These are phyloP conservation scores for Ranitomeya imitator DNA, from an alignment of 2,113 vertebrate genomes.

Conservation along the genomic window DNA sequence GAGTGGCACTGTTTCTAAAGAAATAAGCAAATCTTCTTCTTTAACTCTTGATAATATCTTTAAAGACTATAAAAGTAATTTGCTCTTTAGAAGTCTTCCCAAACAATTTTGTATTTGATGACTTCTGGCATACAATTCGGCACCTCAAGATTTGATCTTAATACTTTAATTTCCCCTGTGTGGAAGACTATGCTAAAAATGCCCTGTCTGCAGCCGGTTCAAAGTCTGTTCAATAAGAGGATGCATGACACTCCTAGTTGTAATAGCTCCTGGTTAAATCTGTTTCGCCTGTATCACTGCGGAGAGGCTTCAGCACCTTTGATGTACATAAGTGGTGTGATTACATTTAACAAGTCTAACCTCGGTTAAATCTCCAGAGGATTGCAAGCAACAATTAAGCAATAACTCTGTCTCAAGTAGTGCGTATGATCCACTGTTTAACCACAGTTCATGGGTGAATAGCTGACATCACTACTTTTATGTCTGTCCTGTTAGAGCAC, in stretches of 20 bases:
- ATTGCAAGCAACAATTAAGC: constrained; percentile 49
- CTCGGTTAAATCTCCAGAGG: constrained; percentile 42
- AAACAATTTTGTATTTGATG: neutral
- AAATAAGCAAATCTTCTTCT: too few relatives aligned
- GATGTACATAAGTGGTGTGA: constrained; percentile 46
- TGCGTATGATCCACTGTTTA: constrained; percentile 28
- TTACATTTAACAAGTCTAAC: constrained; percentile 49
- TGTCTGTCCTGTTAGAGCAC: constrained; percentile 4
- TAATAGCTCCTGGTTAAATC: neutral
- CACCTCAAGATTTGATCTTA: neutral
- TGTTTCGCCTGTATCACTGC: neutral
- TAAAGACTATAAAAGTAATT: too few relatives aligned
- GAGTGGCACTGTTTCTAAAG: too few relatives aligned
- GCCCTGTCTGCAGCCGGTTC: neutral
- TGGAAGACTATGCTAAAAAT: neutral
- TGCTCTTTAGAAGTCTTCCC: too few relatives aligned
- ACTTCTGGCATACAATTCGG: neutral
- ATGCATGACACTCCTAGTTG: neutral
- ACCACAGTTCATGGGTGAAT: constrained; percentile 26
- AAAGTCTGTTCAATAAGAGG: neutral
- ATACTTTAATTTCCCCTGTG: neutral
- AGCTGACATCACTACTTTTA: constrained; percentile 26
- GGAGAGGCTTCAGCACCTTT: constrained; percentile 34
- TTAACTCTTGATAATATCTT: too few relatives aligned
- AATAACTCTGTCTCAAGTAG: constrained; percentile 23